Evolutionary conservation across 2,888 invertebrate species (phyloP).

Genomic region (Amaurobius ferox): DNA sequence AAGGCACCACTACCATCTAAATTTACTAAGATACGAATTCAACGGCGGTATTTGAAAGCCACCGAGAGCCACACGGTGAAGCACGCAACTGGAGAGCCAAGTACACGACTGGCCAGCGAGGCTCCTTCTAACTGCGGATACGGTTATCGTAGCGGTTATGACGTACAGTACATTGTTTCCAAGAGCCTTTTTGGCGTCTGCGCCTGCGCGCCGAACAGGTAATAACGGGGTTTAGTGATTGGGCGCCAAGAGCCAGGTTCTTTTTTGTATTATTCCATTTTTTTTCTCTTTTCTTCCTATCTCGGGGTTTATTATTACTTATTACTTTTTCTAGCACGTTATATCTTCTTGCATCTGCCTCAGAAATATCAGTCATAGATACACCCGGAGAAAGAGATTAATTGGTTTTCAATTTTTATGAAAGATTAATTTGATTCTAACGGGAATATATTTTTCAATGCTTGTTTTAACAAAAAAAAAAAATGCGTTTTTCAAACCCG

Average conservation of each 20-base stretch:
- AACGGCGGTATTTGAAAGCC: neutral
- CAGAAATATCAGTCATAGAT: neutral
- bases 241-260: constrained; percentile 47
- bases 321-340: constrained; percentile 30
- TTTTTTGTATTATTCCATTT: constrained; percentile 47
- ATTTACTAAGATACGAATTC: neutral
- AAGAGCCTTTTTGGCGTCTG: constrained; percentile 44
- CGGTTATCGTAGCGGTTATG: constrained; percentile 62
- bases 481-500: too few relatives aligned
- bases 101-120: constrained; percentile 15
- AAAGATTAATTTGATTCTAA: too few relatives aligned
- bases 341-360: constrained; percentile 30
- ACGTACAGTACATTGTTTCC: constrained; percentile 66
- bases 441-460: too few relatives aligned
- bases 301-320: neutral
- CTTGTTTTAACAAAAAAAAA: too few relatives aligned
- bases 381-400: neutral
- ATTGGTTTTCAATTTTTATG: too few relatives aligned
- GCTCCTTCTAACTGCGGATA: constrained; percentile 57
- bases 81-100: constrained; percentile 48
- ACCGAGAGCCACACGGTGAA: constrained; percentile 9
- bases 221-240: constrained; percentile 66
- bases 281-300: constrained; percentile 25
- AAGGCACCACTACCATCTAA: neutral
- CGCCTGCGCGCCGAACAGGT: constrained; percentile 68